A percentile compares a stretch with the other conserved stretches of the same genome.
phyloP scores from a whole-genome alignment of 2,888 invertebrate genomes.

The Dexiosoma caninum region DNA sequence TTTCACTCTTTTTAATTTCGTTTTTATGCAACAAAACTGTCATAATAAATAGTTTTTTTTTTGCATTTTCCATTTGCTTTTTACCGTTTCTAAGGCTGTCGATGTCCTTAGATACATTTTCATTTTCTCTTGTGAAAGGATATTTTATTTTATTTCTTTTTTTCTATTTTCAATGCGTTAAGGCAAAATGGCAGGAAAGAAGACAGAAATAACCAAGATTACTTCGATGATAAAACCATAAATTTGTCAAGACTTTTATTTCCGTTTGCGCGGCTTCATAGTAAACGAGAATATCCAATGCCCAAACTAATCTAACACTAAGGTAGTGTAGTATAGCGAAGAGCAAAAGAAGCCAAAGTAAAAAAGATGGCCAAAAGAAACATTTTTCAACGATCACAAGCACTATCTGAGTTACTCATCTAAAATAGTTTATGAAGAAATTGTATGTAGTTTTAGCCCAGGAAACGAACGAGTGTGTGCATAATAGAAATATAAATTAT shows the following conservation, averaged over 20 bases:
- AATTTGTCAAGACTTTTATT: constrained; percentile 54
- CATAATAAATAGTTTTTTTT: not conserved
- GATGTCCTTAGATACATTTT: not conserved
- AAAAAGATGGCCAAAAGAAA: no score
- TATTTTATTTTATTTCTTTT: not conserved
- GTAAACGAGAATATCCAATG: not conserved
- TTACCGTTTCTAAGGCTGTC: not conserved
- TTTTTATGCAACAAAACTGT: not conserved
- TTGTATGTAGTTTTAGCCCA: constrained; percentile 5
- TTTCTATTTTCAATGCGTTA: not conserved
- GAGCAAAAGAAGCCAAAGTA: no score
- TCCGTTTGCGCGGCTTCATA: constrained; percentile 27
- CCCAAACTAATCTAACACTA: not conserved
- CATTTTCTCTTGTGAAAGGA: not conserved
- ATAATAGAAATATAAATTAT: constrained; percentile 50
- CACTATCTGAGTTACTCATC: not conserved
- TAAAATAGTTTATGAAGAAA: not conserved
- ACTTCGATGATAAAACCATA: no score
- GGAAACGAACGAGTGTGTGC: constrained; percentile 39
- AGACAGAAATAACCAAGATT: constrained; percentile 23
- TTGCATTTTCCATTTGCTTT: not conserved
- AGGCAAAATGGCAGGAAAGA: not conserved
- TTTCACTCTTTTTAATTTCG: not conserved
- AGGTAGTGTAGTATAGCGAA: constrained; percentile 18
- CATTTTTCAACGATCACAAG: not conserved